These are phyloP conservation scores for Pandemis corylana DNA, from an alignment of 2,888 invertebrate species.

Conservation along the genomic window DNA sequence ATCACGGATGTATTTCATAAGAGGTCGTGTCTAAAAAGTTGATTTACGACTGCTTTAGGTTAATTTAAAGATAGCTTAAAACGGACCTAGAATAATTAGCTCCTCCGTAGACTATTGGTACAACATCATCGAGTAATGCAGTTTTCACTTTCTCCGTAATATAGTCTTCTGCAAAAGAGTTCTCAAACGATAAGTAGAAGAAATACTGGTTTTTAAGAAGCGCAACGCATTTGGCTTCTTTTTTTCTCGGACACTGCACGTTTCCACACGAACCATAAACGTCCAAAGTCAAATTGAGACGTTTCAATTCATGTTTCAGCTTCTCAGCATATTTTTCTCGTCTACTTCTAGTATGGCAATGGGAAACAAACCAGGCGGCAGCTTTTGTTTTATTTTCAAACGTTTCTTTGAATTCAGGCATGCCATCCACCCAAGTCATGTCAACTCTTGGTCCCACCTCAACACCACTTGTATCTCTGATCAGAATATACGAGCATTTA, in stretches of 20 bases:
- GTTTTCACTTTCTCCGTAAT: constrained; percentile 64
- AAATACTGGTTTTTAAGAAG: constrained; percentile 57
- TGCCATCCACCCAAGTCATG: constrained; percentile 60
- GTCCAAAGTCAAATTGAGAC: constrained; percentile 55
- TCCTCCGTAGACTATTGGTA: constrained; percentile 87
- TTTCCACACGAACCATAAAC: constrained; percentile 60
- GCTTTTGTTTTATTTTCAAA: constrained; percentile 51
- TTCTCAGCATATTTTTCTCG: constrained; percentile 48
- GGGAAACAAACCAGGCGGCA: constrained; percentile 62
- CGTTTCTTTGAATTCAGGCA: constrained; percentile 55
- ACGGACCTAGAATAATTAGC: constrained; percentile 81
- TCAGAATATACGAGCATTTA: background rate
- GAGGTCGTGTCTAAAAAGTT: too few species aligned
- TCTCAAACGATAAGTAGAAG: constrained; percentile 67
- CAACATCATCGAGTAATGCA: constrained; percentile 79
- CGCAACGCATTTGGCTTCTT: constrained; percentile 47
- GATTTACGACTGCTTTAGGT: too few species aligned
- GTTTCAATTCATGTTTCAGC: constrained; percentile 48
- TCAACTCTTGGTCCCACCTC: constrained; percentile 57
- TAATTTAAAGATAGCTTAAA: too few species aligned
- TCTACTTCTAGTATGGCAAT: constrained; percentile 52
- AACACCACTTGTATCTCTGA: constrained; percentile 53
- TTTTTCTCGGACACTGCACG: constrained; percentile 49
- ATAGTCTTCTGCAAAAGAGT: constrained; percentile 62
- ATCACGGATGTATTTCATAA: too few species aligned